A percentile compares a stretch with the other conserved stretches of the same genome.
Conservation (phyloP, 2,797 vertebrate genomes). For the Rhynchonycteris naso region DNA sequence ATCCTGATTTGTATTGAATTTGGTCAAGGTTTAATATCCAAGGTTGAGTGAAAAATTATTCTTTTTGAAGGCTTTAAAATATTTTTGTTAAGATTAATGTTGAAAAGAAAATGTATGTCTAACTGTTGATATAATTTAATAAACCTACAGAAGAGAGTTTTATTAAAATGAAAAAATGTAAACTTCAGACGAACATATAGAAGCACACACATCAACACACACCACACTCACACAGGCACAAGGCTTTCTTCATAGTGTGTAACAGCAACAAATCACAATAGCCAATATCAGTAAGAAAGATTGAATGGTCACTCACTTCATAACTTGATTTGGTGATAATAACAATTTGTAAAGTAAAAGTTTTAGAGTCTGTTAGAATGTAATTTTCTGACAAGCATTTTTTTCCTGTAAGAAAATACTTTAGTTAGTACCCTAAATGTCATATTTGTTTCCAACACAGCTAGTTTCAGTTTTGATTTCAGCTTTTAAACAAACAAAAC, state of each 20-base stretch:
- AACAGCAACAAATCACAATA: not conserved
- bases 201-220: not conserved
- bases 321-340: slow-evolving; percentile 17
- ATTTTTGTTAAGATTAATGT: slow-evolving; percentile 52
- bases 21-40: slow-evolving; percentile 28
- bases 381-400: not conserved
- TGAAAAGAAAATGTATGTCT: slow-evolving; percentile 51
- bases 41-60: slow-evolving; percentile 61
- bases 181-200: not conserved
- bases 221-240: not conserved
- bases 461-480: slow-evolving; percentile 20
- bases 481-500: not conserved
- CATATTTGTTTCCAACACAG: not conserved
- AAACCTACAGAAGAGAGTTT: slow-evolving; percentile 43
- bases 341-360: not conserved
- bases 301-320: slow-evolving; percentile 6
- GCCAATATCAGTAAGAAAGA: not conserved
- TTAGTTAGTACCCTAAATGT: slow-evolving; percentile 1
- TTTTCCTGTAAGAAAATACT: not conserved
- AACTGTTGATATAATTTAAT: slow-evolving; percentile 66
- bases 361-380: not conserved
- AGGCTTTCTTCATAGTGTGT: not conserved
- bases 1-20: slow-evolving; percentile 65
- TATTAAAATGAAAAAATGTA: slow-evolving; percentile 60
- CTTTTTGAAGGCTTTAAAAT: slow-evolving; percentile 67